A percentile compares a stretch with the other conserved stretches of the same genome.
phyloP scores from a whole-genome alignment of 2,113 vertebrate genomes.

The Carlito syrichta region DNA sequence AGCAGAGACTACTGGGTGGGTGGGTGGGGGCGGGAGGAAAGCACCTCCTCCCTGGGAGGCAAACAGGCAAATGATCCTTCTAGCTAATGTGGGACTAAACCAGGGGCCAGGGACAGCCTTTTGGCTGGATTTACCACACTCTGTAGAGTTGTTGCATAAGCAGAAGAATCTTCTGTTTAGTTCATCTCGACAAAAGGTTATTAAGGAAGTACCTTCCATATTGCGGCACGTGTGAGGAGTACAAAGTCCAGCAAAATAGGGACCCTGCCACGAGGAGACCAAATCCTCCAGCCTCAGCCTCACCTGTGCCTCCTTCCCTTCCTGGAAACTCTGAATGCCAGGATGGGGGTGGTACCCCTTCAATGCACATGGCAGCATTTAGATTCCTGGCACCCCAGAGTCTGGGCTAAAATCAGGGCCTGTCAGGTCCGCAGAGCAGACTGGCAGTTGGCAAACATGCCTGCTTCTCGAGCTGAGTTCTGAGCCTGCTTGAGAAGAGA shows the following conservation, averaged over 20 bases:
- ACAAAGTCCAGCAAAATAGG: background rate
- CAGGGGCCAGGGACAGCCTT: background rate
- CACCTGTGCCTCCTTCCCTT: background rate
- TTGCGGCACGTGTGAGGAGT: background rate
- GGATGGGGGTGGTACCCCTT: background rate
- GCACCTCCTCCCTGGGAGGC: background rate
- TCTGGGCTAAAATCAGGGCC: background rate
- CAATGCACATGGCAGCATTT: fast-evolving
- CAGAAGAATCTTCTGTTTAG: background rate
- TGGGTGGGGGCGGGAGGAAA: background rate
- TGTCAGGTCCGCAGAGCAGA: background rate
- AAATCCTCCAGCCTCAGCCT: background rate
- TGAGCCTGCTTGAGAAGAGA: background rate
- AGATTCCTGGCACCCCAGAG: background rate
- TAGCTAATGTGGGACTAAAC: background rate
- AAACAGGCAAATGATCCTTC: background rate
- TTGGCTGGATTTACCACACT: background rate
- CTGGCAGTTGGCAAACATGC: background rate
- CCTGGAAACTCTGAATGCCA: background rate
- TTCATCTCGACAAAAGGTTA: background rate
- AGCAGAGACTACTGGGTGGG: background rate
- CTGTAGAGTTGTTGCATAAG: background rate
- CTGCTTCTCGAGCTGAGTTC: background rate
- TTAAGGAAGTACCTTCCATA: background rate
- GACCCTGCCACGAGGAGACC: background rate